A percentile compares a stretch with the other conserved stretches of the same genome.
phyloP scores from a whole-genome alignment of 2,113 vertebrate species.

The Climacteris rufus region DNA sequence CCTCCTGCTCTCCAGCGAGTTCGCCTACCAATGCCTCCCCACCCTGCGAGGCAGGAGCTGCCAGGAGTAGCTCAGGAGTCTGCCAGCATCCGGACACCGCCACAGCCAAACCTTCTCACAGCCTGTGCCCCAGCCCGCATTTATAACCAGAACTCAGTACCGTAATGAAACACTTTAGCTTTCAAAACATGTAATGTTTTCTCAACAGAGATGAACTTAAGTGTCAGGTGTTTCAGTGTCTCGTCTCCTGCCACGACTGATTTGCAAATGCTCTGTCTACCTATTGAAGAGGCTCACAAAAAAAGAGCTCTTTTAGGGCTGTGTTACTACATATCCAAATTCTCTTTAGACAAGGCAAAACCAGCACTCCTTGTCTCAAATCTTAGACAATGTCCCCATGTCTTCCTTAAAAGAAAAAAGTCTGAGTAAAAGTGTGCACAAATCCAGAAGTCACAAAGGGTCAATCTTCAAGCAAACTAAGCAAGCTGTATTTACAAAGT shows the following conservation, averaged over 20 bases:
- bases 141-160: neutral
- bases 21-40: neutral
- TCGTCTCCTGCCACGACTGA: neutral
- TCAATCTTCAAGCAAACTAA: neutral
- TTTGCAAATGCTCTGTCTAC: neutral
- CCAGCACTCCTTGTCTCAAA: neutral
- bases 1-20: neutral
- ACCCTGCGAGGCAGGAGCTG: rapidly evolving
- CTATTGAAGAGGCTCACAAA: neutral
- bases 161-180: neutral
- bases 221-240: neutral
- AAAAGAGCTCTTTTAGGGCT: neutral
- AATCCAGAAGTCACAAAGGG: neutral
- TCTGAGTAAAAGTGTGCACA: neutral
- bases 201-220: conserved; percentile 5
- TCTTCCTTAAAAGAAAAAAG: neutral
- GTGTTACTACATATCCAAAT: neutral
- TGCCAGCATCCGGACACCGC: neutral
- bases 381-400: neutral
- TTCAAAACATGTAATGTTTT: neutral
- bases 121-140: neutral
- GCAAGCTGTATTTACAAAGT: conserved; percentile 34
- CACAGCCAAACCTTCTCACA: neutral
- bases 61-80: neutral
- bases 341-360: neutral